These are phyloP conservation scores for Dissostichus mawsoni DNA, from an alignment of 2,113 vertebrate genomes.

Conservation along the genomic window DNA sequence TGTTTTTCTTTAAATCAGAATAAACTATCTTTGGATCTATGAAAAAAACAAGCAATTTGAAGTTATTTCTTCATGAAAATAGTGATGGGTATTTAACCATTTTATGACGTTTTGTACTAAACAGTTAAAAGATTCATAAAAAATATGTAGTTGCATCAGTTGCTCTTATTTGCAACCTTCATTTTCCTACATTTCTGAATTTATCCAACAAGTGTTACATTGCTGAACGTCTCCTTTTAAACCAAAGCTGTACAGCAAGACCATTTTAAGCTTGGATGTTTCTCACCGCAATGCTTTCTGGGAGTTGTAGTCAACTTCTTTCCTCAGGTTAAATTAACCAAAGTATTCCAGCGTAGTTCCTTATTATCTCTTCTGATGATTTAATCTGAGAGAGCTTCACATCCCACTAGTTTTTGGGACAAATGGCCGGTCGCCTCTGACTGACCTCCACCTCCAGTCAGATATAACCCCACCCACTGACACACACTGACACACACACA, in stretches of 20 bases:
- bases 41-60: no score
- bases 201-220: background rate
- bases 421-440: background rate
- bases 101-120: background rate
- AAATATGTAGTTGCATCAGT: no score
- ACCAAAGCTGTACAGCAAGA: background rate
- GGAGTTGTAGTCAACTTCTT: slow-evolving; percentile 1
- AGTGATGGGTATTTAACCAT: background rate
- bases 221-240: background rate
- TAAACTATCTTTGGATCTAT: no score
- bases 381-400: no score
- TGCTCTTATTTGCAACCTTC: no score
- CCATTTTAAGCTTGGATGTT: background rate
- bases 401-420: background rate
- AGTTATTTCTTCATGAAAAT: background rate
- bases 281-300: slow-evolving; percentile 8
- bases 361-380: background rate
- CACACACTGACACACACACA: no score
- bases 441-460: slow-evolving; percentile 17
- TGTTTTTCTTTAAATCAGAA: no score
- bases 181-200: no score
- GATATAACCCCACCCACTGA: slow-evolving; percentile 12
- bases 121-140: background rate
- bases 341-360: background rate
- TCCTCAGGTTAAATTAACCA: background rate